Evolutionary conservation across 2,113 vertebrate species (phyloP), one percentile per base, ranked within the genome.

Genomic region (Hymenochirus boettgeri): DNA sequence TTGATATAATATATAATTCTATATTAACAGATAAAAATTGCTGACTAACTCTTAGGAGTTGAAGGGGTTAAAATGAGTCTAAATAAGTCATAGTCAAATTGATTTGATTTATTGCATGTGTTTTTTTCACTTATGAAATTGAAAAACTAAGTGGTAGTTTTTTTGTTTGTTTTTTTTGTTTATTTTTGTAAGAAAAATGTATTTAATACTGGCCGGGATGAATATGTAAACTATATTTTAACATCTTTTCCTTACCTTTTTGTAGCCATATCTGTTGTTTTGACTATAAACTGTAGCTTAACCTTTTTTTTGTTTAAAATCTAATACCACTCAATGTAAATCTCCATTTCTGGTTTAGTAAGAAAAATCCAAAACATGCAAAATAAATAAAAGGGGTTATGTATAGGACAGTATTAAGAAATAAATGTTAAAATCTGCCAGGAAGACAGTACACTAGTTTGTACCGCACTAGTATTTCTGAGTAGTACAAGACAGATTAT

Each of bases 31-130:
- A 42, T 42, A 7, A 42, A 48, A 48, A 42, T 6, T 51, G 27
- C 15, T 17, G 45, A 42, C 47, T 53, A 52, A 69, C 31, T 69
- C 65, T 45, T 37, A n/a, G n/a, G 65, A 69, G 65, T 56, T 69
- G 57, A 69, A 69, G 65, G 65, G 58, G 65, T 69, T 69, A 69
- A 69, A 26, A 52, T 27, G 46, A 57, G 17, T 35, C 57, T 31
- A 46, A 52, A 57, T 22, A 52, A 17, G 25, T 65, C 9, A 48
- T 42, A 37, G 35, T 17, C n/a, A 51, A 8, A 69, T 77, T 67
- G 76, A 75, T 78, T 76, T 74, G 50, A 73, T 72, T 83, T 82
- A 83, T 82, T 83, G 81, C 78, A 76, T 75, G 78, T 79, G 73
- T 71, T 73, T 74, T 80, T 77, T 42, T 5, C 73, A 72, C 76